phyloP scores from a whole-genome alignment of 2,888 invertebrate species.

The Neoaliturus tenellus region DNA sequence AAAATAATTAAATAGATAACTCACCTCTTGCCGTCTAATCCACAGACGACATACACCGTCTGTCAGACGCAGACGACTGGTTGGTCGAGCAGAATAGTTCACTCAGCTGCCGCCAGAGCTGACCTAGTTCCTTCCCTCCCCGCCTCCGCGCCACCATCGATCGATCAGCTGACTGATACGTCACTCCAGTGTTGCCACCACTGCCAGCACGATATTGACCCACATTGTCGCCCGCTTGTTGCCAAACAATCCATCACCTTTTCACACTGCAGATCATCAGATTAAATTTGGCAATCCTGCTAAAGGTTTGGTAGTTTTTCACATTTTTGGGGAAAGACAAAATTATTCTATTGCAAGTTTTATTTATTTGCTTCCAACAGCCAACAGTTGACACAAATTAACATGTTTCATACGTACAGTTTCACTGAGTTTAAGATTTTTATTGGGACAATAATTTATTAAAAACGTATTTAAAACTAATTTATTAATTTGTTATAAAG shows the following conservation, averaged over 20 bases:
- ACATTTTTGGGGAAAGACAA: too few species aligned
- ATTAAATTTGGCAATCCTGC: not conserved
- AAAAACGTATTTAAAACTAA: too few species aligned
- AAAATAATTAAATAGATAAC: not conserved
- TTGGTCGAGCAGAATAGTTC: slow-evolving; percentile 2
- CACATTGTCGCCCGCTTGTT: slow-evolving; percentile 14
- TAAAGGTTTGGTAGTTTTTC: not conserved
- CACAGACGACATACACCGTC: not conserved
- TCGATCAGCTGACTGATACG: slow-evolving; percentile 38
- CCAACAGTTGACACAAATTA: too few species aligned
- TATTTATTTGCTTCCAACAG: too few species aligned
- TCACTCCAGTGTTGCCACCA: slow-evolving; percentile 14
- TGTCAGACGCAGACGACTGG: slow-evolving; percentile 3
- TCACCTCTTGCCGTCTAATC: not conserved
- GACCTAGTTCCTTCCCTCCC: slow-evolving; percentile 46
- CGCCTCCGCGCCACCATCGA: slow-evolving; percentile 40
- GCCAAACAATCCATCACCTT: slow-evolving; percentile 41
- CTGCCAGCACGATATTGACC: slow-evolving; percentile 42
- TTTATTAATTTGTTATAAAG: too few species aligned
- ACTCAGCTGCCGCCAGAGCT: slow-evolving; percentile 1
- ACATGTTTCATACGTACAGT: too few species aligned
- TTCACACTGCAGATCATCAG: slow-evolving; percentile 2
- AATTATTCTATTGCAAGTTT: too few species aligned
- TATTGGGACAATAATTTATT: too few species aligned
- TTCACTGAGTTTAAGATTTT: too few species aligned